A percentile compares a stretch with the other conserved stretches of the same genome.
These are phyloP conservation scores for Uloborus diversus DNA, from an alignment of 1,140 invertebrate genomes.

Conservation along the genomic window DNA sequence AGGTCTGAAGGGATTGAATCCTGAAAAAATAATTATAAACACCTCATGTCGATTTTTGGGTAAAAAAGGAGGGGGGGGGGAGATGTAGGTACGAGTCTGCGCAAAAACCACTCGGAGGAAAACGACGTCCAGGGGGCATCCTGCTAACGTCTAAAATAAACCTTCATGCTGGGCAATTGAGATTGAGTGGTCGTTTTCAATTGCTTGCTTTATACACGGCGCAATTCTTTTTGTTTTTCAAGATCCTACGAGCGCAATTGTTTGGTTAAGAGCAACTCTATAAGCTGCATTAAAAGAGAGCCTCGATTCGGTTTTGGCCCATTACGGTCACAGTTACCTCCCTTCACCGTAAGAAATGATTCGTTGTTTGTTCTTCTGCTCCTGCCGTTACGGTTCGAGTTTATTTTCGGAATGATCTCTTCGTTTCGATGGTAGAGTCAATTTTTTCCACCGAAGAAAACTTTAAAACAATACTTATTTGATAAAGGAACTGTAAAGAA, in stretches of 20 bases:
- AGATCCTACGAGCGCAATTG: conserved; percentile 8
- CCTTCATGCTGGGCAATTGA: conserved; percentile 44
- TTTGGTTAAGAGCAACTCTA: conserved; percentile 48
- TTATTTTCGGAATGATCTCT: conserved; percentile 27
- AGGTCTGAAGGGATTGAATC: too few species aligned
- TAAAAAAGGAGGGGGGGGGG: too few species aligned
- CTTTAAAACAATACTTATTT: too few species aligned
- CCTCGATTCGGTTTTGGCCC: conserved; percentile 42
- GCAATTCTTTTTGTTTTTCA: conserved; percentile 38
- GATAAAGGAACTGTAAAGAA: neutral
- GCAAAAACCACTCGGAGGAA: neutral
- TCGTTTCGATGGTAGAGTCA: too few species aligned
- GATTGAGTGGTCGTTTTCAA: conserved; percentile 43
- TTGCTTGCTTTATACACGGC: conserved; percentile 35
- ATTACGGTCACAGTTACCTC: conserved; percentile 17
- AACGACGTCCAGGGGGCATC: neutral
- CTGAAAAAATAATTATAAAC: too few species aligned
- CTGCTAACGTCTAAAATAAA: conserved; percentile 50
- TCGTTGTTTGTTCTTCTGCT: conserved; percentile 43
- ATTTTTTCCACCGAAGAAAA: too few species aligned
- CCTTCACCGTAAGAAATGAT: conserved; percentile 39
- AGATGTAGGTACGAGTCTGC: too few species aligned
- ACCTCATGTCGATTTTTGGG: too few species aligned
- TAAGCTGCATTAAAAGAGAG: conserved; percentile 46
- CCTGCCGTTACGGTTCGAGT: conserved; percentile 26